A percentile compares a stretch with the other conserved stretches of the same genome.
These are phyloP conservation scores for Lasius platythorax DNA, from an alignment of 2,888 invertebrate genomes.

Conservation along the genomic window DNA sequence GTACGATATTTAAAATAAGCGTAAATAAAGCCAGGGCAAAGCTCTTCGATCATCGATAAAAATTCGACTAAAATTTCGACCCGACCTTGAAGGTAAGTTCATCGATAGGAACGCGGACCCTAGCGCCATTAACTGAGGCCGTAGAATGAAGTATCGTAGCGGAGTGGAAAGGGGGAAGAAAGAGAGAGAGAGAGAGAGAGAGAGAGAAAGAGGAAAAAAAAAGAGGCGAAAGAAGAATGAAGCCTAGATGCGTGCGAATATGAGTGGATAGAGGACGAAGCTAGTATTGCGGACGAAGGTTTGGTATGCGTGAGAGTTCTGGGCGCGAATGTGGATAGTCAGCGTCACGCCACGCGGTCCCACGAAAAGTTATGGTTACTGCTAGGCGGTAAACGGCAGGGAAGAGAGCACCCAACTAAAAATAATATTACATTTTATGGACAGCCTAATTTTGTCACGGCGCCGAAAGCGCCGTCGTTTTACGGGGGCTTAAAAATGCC, in stretches of 20 bases:
- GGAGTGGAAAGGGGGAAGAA: conserved; percentile 31
- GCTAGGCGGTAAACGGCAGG: conserved; percentile 74
- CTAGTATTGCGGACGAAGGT: conserved; percentile 74
- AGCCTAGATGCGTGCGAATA: conserved; percentile 63
- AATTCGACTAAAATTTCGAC: conserved; percentile 64
- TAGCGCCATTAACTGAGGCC: conserved; percentile 44
- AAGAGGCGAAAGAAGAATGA: conserved; percentile 54
- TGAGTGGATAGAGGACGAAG: conserved; percentile 73
- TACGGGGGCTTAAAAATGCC: conserved; percentile 61
- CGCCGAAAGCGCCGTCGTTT: conserved; percentile 59
- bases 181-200: background rate
- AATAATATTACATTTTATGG: conserved; percentile 83
- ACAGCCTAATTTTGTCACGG: conserved; percentile 81
- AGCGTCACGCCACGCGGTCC: conserved; percentile 82
- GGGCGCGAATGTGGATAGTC: conserved; percentile 80
- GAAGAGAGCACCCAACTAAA: conserved; percentile 77
- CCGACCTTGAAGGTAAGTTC: conserved; percentile 60
- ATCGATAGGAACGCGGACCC: conserved; percentile 51
- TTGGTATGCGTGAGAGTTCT: conserved; percentile 81
- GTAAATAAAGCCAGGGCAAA: conserved; percentile 63
- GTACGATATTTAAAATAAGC: conserved; percentile 52
- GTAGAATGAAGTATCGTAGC: conserved; percentile 31
- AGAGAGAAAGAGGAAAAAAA: conserved; percentile 50
- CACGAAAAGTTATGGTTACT: conserved; percentile 84
- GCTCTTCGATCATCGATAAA: conserved; percentile 65